Conservation (phyloP, 1,140 invertebrate genomes). For the Apis cerana region DNA sequence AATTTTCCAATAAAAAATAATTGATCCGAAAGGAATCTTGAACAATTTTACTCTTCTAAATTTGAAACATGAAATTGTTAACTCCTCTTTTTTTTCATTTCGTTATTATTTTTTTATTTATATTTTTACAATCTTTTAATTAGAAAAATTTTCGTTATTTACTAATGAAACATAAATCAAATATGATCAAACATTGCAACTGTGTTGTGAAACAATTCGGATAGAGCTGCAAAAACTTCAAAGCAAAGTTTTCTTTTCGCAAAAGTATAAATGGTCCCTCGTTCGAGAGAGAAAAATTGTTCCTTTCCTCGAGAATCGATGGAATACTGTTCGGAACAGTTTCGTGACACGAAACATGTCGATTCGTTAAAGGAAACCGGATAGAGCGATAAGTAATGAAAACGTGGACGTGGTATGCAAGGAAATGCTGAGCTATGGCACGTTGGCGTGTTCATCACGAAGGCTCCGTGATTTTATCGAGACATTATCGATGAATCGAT, state of each 20-base stretch:
- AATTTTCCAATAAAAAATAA: not conserved
- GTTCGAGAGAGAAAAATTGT: not conserved
- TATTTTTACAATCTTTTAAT: no score
- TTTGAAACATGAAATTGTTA: not conserved
- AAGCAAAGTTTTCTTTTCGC: no score
- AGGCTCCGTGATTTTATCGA: not conserved
- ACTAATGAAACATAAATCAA: no score
- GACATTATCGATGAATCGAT: not conserved
- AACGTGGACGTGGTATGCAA: not conserved
- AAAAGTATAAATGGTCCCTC: no score
- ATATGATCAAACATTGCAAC: no score
- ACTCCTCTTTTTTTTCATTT: not conserved
- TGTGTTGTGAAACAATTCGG: no score
- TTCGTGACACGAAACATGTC: conserved; percentile 14
- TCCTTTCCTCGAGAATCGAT: not conserved
- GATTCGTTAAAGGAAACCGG: not conserved
- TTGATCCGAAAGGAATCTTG: not conserved
- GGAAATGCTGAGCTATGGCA: not conserved
- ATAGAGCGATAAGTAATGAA: not conserved
- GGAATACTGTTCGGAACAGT: conserved; percentile 11
- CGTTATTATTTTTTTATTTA: not conserved
- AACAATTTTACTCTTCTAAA: not conserved
- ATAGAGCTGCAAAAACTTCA: no score
- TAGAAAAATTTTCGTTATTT: no score
- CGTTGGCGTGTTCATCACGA: conserved; percentile 4